phyloP scores from a whole-genome alignment of 1,140 invertebrate species.

The Drosophila hydei region DNA sequence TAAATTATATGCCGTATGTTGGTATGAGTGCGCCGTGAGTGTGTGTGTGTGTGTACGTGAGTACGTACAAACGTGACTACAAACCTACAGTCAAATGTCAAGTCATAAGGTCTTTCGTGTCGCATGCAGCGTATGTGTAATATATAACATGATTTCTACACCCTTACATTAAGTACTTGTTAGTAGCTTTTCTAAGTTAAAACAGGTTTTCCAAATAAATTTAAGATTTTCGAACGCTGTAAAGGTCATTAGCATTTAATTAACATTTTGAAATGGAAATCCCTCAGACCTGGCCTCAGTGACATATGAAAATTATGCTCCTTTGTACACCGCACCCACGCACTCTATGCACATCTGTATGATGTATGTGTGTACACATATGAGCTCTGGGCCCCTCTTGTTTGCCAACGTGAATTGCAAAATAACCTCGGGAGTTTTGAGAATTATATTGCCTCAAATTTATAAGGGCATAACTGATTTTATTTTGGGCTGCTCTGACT shows the following conservation, averaged over 20 bases:
- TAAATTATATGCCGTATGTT: constrained; percentile 70
- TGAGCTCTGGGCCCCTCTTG: not conserved
- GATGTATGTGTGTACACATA: not conserved
- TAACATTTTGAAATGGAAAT: constrained; percentile 4
- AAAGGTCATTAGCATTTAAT: constrained; percentile 8
- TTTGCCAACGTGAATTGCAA: constrained; percentile 6
- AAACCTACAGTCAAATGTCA: constrained; percentile 49
- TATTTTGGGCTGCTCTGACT: not conserved
- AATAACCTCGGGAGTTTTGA: constrained; percentile 29
- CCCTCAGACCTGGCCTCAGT: not conserved
- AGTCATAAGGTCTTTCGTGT: constrained; percentile 57
- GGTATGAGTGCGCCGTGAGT: constrained; percentile 4
- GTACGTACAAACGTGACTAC: constrained; percentile 8
- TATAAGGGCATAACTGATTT: constrained; percentile 4
- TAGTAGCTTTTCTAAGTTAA: not conserved
- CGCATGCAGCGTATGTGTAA: constrained; percentile 64
- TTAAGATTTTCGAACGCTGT: not conserved
- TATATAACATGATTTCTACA: constrained; percentile 10
- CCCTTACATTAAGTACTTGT: not conserved
- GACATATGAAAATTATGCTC: not conserved
- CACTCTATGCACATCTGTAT: constrained; percentile 7
- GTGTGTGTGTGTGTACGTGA: constrained; percentile 3
- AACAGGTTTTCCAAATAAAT: not conserved
- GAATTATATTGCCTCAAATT: constrained; percentile 34
- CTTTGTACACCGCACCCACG: not conserved